Percentiles rank a stretch among this genome's conserved stretches.
phyloP scores from a whole-genome alignment of 1,140 invertebrate species.

The Ylistrum balloti region DNA sequence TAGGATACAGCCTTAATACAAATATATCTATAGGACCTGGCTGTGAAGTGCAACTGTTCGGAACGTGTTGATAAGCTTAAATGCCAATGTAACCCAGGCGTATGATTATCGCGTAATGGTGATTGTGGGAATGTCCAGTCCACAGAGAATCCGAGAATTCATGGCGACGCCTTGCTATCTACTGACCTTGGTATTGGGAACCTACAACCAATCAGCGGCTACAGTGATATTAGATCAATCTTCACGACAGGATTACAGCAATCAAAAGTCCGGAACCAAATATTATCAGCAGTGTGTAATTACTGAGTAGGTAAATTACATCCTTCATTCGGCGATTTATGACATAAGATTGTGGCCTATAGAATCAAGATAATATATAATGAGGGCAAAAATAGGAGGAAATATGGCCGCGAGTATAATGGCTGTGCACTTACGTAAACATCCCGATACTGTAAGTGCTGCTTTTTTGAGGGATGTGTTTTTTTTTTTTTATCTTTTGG shows the following conservation, averaged over 20 bases:
- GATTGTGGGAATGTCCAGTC: neutral
- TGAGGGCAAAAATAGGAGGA: too few relatives aligned
- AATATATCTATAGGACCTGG: too few relatives aligned
- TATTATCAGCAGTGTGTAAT: neutral
- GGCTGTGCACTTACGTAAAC: too few relatives aligned
- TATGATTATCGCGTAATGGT: neutral
- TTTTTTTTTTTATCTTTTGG: too few relatives aligned
- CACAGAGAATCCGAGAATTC: neutral
- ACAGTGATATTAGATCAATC: neutral
- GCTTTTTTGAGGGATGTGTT: too few relatives aligned
- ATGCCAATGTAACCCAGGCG: neutral
- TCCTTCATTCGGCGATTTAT: neutral
- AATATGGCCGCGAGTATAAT: too few relatives aligned
- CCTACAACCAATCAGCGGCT: neutral
- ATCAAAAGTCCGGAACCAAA: neutral
- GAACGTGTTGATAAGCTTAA: too few relatives aligned
- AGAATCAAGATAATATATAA: neutral
- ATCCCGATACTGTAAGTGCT: too few relatives aligned
- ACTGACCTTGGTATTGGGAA: neutral
- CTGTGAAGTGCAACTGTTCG: too few relatives aligned
- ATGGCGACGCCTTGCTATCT: neutral
- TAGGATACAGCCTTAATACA: too few relatives aligned
- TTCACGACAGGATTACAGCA: neutral
- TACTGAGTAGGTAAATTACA: neutral
- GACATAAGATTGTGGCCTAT: neutral